These are phyloP conservation scores for Spinus olivaceus DNA, from an alignment of 2,797 vertebrate species.

Conservation along the genomic window DNA sequence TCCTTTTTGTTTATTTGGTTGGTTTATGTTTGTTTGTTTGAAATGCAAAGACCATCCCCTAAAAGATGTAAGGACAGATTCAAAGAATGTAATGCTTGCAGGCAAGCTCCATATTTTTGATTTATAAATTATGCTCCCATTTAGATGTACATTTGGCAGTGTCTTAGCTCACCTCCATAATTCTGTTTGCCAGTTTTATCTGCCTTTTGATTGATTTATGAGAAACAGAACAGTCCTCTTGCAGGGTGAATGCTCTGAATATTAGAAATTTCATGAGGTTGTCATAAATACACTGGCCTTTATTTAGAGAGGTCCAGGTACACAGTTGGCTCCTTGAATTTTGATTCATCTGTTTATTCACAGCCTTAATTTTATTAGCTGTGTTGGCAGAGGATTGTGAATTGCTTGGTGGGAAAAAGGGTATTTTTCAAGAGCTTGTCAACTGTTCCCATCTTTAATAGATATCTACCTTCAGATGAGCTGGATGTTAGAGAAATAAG, in stretches of 20 bases:
- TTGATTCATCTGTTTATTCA: neutral
- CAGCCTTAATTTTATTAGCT: slow-evolving; percentile 5
- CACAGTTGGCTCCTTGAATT: neutral
- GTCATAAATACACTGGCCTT: neutral
- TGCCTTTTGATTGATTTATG: neutral
- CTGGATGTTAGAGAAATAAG: neutral
- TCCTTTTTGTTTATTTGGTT: neutral
- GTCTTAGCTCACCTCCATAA: neutral
- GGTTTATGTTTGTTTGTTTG: neutral
- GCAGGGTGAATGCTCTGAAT: neutral
- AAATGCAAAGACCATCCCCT: neutral
- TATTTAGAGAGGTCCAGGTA: neutral
- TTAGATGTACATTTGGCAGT: neutral
- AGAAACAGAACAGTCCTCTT: neutral
- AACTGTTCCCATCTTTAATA: slow-evolving; percentile 20
- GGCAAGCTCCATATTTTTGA: neutral
- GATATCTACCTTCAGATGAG: neutral
- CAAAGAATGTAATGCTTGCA: neutral
- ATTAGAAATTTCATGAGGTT: neutral
- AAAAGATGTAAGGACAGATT: neutral
- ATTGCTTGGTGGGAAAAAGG: neutral
- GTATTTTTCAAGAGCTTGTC: slow-evolving; percentile 13
- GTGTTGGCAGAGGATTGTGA: neutral
- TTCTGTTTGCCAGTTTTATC: neutral
- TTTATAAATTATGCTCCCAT: neutral